Evolutionary conservation across 2,888 invertebrate genomes (phyloP), one percentile per base, ranked within the genome.

Genomic region (Agrilus mali): DNA sequence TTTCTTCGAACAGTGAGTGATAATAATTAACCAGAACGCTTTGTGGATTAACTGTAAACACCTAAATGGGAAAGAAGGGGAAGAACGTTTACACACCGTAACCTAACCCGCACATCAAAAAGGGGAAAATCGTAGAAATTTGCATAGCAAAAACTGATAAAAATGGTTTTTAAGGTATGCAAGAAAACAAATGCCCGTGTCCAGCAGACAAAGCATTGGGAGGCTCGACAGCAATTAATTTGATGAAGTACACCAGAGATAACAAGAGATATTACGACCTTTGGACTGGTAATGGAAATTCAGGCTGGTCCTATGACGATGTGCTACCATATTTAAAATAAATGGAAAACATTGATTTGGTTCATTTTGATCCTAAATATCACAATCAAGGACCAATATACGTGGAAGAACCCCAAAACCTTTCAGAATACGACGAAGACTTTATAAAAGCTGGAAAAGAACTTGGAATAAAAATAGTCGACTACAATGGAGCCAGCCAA

Each of bases 241-340:
- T 80, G 53, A 86, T 90, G 86, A 78, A 83, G 55, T 86, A 83
- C 55, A 82, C 82, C 0, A 67, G 85, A 47, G 86, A 84, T 10
- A 73, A 79, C 53, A 70, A 73, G 1, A 64, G 70, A 4, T 88
- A 90, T 57, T 90, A 83, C 60, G 81, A 89, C 56, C 66, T 70
- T 4, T 90, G 90, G 90, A 75, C 76, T 12, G 68, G 67, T 1
- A 59, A 78, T 55, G 87, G 84, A 1, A 83, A 84, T 58, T 63
- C 71, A 0, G 84, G 82, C 1, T 86, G 86, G 86, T 74, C 78
- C 39, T 86, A 75, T 70, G 66, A 75, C 20, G 75, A 83, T 15
- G 80, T 86, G 0, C 59, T 84, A 13, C 80, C 80, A 0, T 86
- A 85, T 58, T 88, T 85, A 60, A 82, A 80, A 57, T 87, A 86